Evolutionary conservation across 2,888 invertebrate species (phyloP).

Genomic region (Nephrotoma guestfalica): DNA sequence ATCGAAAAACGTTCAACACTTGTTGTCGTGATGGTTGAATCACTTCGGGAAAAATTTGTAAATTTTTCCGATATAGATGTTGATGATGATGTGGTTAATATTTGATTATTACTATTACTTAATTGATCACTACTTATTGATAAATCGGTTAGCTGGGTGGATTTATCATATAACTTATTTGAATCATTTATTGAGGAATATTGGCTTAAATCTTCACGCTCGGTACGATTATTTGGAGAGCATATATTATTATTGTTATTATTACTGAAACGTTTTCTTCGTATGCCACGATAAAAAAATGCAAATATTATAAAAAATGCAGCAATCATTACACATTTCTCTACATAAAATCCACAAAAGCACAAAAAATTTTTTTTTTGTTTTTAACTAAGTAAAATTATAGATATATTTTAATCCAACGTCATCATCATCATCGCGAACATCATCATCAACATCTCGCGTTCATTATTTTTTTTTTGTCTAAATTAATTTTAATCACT

Average conservation of each 20-base stretch:
- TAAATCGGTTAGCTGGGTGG: background rate
- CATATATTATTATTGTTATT: background rate
- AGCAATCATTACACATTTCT: slow-evolving; percentile 26
- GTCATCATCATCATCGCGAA: background rate
- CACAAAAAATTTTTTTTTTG: background rate
- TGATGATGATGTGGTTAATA: background rate
- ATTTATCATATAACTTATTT: background rate
- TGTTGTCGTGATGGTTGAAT: slow-evolving; percentile 31
- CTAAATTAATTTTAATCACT: background rate
- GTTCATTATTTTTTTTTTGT: background rate
- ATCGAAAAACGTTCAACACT: slow-evolving; percentile 22
- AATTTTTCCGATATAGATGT: background rate
- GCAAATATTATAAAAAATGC: slow-evolving; percentile 31
- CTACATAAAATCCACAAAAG: background rate
- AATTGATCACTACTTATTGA: background rate
- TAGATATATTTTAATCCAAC: background rate
- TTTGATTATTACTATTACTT: background rate
- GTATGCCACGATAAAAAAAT: slow-evolving; percentile 30
- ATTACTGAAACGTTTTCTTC: slow-evolving; percentile 21
- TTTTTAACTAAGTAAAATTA: background rate
- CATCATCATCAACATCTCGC: background rate
- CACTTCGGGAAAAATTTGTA: slow-evolving; percentile 26
- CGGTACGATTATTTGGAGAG: background rate
- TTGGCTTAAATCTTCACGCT: background rate
- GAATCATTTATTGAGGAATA: background rate